These are phyloP conservation scores for Lysiphlebus fabarum DNA, from an alignment of 1,140 invertebrate species.

Conservation along the genomic window DNA sequence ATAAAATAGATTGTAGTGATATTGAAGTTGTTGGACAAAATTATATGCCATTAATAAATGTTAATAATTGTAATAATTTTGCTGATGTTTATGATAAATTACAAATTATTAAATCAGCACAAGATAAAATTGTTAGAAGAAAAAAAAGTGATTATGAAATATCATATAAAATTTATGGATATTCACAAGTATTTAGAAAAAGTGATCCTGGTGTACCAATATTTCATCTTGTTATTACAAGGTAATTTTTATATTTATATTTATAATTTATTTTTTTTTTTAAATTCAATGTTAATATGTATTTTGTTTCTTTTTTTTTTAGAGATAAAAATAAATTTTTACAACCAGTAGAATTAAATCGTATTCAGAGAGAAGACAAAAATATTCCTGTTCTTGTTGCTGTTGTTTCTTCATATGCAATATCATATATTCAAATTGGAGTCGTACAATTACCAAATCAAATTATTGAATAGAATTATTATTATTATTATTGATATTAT, in stretches of 20 bases:
- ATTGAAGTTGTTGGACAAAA: slow-evolving; percentile 41
- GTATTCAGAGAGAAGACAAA: slow-evolving; percentile 38
- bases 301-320: slow-evolving; percentile 25
- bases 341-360: slow-evolving; percentile 41
- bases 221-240: slow-evolving; percentile 43
- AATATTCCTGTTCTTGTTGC: slow-evolving; percentile 38
- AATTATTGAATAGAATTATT: slow-evolving; percentile 22
- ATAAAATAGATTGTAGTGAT: slow-evolving; percentile 36
- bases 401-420: slow-evolving; percentile 36
- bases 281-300: neutral
- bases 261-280: slow-evolving; percentile 3
- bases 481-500: no score
- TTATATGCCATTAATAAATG: slow-evolving; percentile 37
- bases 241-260: slow-evolving; percentile 31
- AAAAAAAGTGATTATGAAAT: slow-evolving; percentile 42
- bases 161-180: slow-evolving; percentile 48
- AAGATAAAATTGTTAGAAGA: slow-evolving; percentile 40
- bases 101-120: slow-evolving; percentile 46
- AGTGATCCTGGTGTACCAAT: slow-evolving; percentile 42
- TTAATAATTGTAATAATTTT: slow-evolving; percentile 35
- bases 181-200: slow-evolving; percentile 43
- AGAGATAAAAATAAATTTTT: slow-evolving; percentile 32
- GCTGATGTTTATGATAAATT: slow-evolving; percentile 44
- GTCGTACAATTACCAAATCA: slow-evolving; percentile 38
- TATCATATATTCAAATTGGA: slow-evolving; percentile 41